Evolutionary conservation across 1,140 invertebrate species (phyloP), one percentile per base, ranked within the genome.

Genomic region (Ceratina calcarata): DNA sequence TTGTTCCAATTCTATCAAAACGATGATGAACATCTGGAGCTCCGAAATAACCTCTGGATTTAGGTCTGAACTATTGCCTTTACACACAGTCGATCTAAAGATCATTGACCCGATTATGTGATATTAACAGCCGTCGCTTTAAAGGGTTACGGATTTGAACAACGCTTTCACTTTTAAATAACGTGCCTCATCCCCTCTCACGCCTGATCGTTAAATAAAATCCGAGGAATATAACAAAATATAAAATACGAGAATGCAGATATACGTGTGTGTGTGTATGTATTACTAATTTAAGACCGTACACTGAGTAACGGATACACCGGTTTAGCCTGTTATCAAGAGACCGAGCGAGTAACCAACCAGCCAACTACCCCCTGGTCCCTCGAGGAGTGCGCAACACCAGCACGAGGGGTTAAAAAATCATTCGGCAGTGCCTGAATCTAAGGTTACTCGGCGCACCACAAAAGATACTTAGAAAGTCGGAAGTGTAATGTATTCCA

Each of bases 401-500:
- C 66, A 13, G 13, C 8, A 20, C 10, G 16, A n/a, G 22, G 37
- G 37, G 37, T 45, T 45, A 45, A 72, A 64, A 78, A 78, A 78
- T 62, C n/a, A 72, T 65, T 72, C 15, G 32, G 49, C 58, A 49
- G 32, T 37, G 55, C 18, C 22, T 24, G 68, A 62, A 37, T 78
- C 76, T 78, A 72, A 49, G 69, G 60, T 78, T 78, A 72, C 76
- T 78, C 76, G 76, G 57, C 58, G 32, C 51, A 72, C 76, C 76
- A 37, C 76, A 78, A 78, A 60, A 78, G 58, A 71, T 20, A 64
- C 76, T 49, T 78, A 78, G 76, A 78, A 78, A 78, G 76, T 78
- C 76, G 76, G 76, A 78, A 78, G 76, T 78, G 76, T 78, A 78
- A 78, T 72, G 76, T 78, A 78, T 72, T 78, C 76, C 57, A 37